Evolutionary conservation across 2,797 vertebrate species (phyloP).

Genomic region (Thaleichthys pacificus): DNA sequence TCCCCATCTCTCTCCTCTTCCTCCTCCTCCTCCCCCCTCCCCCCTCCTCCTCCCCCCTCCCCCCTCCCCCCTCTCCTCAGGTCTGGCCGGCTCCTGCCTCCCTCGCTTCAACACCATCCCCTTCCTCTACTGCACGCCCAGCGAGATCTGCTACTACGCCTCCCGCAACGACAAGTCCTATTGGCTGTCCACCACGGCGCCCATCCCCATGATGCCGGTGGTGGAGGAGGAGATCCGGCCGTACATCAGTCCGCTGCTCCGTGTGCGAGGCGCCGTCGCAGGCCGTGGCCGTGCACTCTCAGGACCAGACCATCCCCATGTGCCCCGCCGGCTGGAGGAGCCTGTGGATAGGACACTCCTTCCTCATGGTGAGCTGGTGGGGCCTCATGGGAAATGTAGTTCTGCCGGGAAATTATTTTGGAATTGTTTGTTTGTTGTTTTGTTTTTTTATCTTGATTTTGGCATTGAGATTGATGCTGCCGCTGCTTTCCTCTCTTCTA

Average conservation of each 20-base stretch:
- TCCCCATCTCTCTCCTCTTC: background rate
- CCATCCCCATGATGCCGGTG: constrained; percentile 97
- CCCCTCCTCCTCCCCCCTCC: background rate
- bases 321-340: constrained; percentile 92
- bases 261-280: constrained; percentile 93
- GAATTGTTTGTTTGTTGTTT: background rate
- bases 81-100: constrained; percentile 92
- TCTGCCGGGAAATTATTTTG: background rate
- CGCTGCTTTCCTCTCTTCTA: background rate
- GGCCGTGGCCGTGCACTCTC: constrained; percentile 92
- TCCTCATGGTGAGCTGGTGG: constrained; percentile 87
- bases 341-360: constrained; percentile 97
- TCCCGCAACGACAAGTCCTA: constrained; percentile 96
- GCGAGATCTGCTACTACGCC: constrained; percentile 91
- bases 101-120: constrained; percentile 96
- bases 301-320: constrained; percentile 87
- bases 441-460: background rate
- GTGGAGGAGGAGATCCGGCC: constrained; percentile 78
- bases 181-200: constrained; percentile 93
- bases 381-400: background rate
- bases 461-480: background rate
- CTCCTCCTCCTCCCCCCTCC: background rate
- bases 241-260: constrained; percentile 93
- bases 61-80: constrained; percentile 60
- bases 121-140: constrained; percentile 94